Base-by-base conservation (phyloP, 2,113 vertebrate genomes). In the Chitala chitala region DNA sequence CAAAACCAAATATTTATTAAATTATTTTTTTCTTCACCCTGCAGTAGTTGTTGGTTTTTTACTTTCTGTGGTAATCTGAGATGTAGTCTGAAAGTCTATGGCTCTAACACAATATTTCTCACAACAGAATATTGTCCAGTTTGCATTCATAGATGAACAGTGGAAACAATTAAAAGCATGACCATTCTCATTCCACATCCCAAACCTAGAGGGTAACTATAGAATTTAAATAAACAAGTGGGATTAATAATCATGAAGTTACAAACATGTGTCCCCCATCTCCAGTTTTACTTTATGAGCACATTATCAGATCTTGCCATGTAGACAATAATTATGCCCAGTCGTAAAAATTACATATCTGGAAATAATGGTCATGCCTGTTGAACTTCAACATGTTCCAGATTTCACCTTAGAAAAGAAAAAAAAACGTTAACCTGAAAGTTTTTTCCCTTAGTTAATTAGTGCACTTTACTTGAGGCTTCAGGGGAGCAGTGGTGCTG, bases 381-480 rank as follows among this genome's bases (percentile, higher is more conserved):
- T 63, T 6, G 31, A 63, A 15, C 59, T 63, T n/a, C n/a, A 38
- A 36, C 20, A 2, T 13, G 59, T 33, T 63, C 59, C 31, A 63
- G 20, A 63, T 1, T n/a, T n/a, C n/a, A n/a, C n/a, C n/a, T n/a
- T n/a, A n/a, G n/a, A n/a, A n/a, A n/a, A n/a, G n/a, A n/a, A n/a
- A n/a, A n/a, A n/a, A n/a, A 63, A 63, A 63, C 59, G 38, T 63
- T 63, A 33, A n/a, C n/a, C n/a, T 63, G 29, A 63, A 63, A 63
- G 59, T 22, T 38, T 36, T 63, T 63, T 63, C 59, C n/a, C 38
- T 20, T 63, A 33, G 59, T 6, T 63, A 20, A 36, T 5, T 29
- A 63, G 33, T 63, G 7, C 3, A 0, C 59, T 33, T 33, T 33
- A 38, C 59, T 20, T 63, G 59, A 15, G 59, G n/a, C 33, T n/a